Percentiles rank a stretch among this genome's conserved stretches.
These are phyloP conservation scores for Manis pentadactyla DNA, from an alignment of 2,797 vertebrate species.

Conservation along the genomic window DNA sequence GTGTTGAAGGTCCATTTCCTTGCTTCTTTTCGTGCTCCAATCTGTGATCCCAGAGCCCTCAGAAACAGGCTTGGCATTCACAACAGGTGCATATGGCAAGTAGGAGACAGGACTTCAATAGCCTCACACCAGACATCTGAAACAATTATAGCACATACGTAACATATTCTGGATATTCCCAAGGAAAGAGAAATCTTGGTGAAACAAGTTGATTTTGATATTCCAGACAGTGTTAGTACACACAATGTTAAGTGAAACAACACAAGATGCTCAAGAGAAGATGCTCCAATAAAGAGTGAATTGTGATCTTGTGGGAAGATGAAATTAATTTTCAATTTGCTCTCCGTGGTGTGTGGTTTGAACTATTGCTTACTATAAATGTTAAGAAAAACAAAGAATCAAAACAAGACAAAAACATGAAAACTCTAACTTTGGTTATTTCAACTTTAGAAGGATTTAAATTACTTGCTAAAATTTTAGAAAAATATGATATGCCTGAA, in stretches of 20 bases:
- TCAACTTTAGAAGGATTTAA: neutral
- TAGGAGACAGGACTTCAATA: too few relatives aligned
- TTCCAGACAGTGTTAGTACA: neutral
- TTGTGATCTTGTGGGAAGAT: neutral
- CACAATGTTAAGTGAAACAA: neutral
- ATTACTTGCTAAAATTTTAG: neutral
- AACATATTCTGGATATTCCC: neutral
- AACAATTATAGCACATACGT: neutral
- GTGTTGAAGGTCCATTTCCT: neutral
- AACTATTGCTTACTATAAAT: neutral
- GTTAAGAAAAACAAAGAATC: neutral
- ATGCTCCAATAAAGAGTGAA: neutral
- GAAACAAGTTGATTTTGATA: neutral
- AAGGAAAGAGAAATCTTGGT: neutral
- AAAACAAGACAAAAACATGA: too few relatives aligned
- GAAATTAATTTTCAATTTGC: constrained; percentile 18
- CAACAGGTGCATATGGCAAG: fast-evolving
- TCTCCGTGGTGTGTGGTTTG: neutral
- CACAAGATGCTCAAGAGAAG: neutral
- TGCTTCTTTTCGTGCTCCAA: neutral
- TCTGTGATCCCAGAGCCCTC: neutral
- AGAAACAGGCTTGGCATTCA: neutral
- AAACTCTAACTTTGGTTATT: neutral
- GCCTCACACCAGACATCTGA: fast-evolving
- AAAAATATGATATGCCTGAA: neutral